Percentiles rank a stretch among this genome's conserved stretches.
These are phyloP conservation scores for Micromys minutus DNA, from an alignment of 2,113 vertebrate species.

Conservation along the genomic window DNA sequence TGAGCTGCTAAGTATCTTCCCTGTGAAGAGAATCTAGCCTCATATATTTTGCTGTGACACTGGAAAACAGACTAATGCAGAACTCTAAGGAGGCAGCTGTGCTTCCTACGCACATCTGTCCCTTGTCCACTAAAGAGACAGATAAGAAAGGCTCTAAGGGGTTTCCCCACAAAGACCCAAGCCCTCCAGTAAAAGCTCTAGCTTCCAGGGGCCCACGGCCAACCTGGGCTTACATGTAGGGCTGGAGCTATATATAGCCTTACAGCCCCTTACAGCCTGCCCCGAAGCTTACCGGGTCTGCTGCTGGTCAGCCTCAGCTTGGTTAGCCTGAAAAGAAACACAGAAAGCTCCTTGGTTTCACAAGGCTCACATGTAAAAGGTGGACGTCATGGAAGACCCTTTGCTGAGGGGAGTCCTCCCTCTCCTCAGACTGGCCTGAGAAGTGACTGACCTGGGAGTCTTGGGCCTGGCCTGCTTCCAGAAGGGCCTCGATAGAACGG, in stretches of 20 bases:
- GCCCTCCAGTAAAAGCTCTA: neutral
- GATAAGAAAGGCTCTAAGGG: neutral
- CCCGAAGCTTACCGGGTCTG: slow-evolving; percentile 85
- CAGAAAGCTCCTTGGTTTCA: neutral
- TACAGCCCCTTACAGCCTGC: neutral
- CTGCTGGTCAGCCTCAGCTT: slow-evolving; percentile 86
- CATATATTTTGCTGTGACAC: neutral
- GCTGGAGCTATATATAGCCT: neutral
- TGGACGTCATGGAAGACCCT: neutral
- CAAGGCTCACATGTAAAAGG: accelerated
- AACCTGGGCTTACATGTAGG: neutral
- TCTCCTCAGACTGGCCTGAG: accelerated
- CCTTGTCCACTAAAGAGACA: neutral
- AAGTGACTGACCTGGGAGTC: slow-evolving; percentile 84
- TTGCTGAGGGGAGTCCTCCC: neutral
- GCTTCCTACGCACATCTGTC: neutral
- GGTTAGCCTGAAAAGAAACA: slow-evolving; percentile 83
- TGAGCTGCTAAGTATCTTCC: neutral
- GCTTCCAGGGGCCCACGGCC: neutral
- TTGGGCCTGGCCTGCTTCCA: slow-evolving; percentile 89
- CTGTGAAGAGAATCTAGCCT: neutral
- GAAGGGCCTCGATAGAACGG: slow-evolving; percentile 89
- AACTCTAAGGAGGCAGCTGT: neutral
- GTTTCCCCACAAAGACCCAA: neutral
- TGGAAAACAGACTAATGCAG: neutral